Conservation (phyloP, 2,113 vertebrate genomes). For the Crotalus horridus region DNA sequence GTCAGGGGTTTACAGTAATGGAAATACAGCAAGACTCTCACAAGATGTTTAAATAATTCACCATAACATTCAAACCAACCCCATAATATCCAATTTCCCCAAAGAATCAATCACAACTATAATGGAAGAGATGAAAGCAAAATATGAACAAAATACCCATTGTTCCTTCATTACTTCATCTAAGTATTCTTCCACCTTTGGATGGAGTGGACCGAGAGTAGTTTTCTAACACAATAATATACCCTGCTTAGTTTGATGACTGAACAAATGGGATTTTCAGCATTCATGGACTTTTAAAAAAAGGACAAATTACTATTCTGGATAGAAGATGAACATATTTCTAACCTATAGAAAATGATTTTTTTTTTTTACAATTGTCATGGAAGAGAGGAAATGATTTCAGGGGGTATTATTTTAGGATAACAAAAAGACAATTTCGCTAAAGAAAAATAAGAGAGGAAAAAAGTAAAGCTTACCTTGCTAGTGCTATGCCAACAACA, state of each 20-base stretch:
- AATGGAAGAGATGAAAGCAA: background rate
- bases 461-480: conserved; percentile 76
- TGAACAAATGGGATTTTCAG: conserved; percentile 5
- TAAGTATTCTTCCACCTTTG: conserved; percentile 9
- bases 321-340: conserved; percentile 7
- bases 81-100: background rate
- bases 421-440: conserved; percentile 29
- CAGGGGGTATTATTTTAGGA: conserved; percentile 11
- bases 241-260: conserved; percentile 14
- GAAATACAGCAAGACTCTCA: background rate
- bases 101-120: background rate
- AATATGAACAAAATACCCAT: background rate
- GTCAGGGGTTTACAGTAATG: background rate
- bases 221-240: conserved; percentile 21
- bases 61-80: background rate
- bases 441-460: conserved; percentile 24
- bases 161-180: conserved; percentile 30
- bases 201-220: conserved; percentile 4
- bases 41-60: background rate
- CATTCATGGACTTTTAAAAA: background rate
- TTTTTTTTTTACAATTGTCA: conserved; percentile 28
- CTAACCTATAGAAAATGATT: conserved; percentile 6
- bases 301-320: conserved; percentile 3
- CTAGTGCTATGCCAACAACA: conserved; percentile 91
- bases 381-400: conserved; percentile 31